A percentile compares a stretch with the other conserved stretches of the same genome.
Evolutionary conservation across 2,113 vertebrate species (phyloP).

Genomic region (Psophia crepitans): DNA sequence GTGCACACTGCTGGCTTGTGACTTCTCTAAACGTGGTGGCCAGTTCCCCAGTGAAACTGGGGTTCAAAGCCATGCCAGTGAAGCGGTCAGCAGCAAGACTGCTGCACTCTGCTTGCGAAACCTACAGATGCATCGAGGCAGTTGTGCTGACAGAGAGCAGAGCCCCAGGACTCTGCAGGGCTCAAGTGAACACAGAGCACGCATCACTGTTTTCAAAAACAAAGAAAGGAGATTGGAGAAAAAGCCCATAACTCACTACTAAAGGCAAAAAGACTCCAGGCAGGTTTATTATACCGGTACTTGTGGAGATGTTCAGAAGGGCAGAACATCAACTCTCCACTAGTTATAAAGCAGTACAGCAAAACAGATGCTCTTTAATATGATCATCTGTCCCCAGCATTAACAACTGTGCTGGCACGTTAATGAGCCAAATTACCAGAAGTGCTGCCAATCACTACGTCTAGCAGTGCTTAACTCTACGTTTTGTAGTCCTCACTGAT

Average conservation of each 20-base stretch:
- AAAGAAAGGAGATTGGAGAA: accelerated
- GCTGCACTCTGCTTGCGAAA: background rate
- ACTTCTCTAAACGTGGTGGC: background rate
- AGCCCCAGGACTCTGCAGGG: background rate
- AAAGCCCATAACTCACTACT: background rate
- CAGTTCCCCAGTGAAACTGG: background rate
- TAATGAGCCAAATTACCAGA: background rate
- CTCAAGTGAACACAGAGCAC: accelerated
- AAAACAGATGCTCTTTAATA: background rate
- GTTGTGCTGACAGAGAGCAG: background rate
- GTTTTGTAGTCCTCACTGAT: background rate
- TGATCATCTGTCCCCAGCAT: background rate
- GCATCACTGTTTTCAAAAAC: background rate
- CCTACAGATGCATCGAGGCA: too few species aligned
- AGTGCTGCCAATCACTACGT: accelerated
- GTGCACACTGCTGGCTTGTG: too few species aligned
- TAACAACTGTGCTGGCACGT: background rate
- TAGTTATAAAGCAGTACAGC: background rate
- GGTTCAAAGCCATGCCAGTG: background rate
- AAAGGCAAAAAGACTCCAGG: background rate
- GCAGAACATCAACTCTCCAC: background rate
- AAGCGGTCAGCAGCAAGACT: background rate
- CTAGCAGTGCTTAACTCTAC: background rate
- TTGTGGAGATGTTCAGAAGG: background rate
- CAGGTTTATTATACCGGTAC: accelerated